Evolutionary conservation across 2,113 vertebrate genomes (phyloP), one percentile per base, ranked within the genome.

Genomic region (Apeltes quadracus): DNA sequence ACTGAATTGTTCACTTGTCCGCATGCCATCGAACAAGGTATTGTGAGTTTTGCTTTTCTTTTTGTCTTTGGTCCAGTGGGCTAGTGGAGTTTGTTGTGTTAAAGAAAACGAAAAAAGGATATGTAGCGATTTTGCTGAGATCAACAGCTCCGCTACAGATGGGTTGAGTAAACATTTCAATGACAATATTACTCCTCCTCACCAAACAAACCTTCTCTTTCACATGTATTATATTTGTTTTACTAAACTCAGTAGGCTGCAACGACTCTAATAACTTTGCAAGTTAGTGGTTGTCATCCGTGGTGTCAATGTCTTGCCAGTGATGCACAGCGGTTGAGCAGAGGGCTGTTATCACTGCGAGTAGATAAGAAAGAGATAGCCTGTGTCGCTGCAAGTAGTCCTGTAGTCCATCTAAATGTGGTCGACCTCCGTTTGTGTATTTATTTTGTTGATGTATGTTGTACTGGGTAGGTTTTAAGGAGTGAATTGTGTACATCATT

Each of bases 101-200:
- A 14, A 32, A 38, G 48, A 27, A 46, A n/a, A n/a, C 15, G 18
- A 48, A 46, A 3, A 16, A 32, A 7, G 4, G 22, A 72, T 81
- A 75, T 82, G 54, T 67, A 69, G 78, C 61, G 64, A 48, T 27
- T 39, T 78, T 22, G 56, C 68, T 81, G 58, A 67, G 55, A 82
- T 82, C 85, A 88, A 89, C 69, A 73, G 61, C 59, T 66, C 15
- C 55, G 56, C 48, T 41, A 22, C 36, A 75, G 64, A 77, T 63
- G 62, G 61, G 62, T 58, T 69, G 72, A 85, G 67, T 76, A 81
- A 83, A 85, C 69, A 78, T 79, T 86, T 83, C 75, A 69, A 68
- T 76, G 54, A 69, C 59, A 79, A 81, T 84, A 76, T 85, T 75
- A 84, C 81, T 61, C 59, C 68, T 76, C 74, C 68, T 77, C 68